Evolutionary conservation across 2,113 vertebrate genomes (phyloP).

Genomic region (Pygoscelis adeliae): DNA sequence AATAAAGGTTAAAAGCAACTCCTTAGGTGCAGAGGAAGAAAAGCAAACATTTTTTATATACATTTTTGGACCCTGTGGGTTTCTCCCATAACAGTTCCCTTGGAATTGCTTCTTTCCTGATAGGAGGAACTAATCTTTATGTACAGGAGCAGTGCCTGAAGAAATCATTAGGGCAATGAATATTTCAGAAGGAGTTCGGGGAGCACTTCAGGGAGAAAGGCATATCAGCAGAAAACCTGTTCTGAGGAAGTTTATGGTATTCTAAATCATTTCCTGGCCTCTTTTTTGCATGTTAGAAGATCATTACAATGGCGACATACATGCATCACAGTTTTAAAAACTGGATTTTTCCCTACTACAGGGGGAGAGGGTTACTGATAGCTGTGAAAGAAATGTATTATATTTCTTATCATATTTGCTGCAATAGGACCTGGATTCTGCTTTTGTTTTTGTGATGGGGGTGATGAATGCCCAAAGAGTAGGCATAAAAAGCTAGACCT

Average conservation of each 20-base stretch:
- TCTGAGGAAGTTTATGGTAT: slow-evolving; percentile 58
- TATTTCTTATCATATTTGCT: not conserved
- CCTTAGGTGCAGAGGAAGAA: not conserved
- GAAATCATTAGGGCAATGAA: slow-evolving; percentile 70
- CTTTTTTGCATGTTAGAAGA: slow-evolving; percentile 23
- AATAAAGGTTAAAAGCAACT: not conserved
- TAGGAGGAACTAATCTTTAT: slow-evolving; percentile 63
- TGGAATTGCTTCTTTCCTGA: slow-evolving; percentile 28
- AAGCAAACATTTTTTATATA: not conserved
- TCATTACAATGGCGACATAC: slow-evolving; percentile 25
- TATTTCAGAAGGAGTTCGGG: slow-evolving; percentile 62
- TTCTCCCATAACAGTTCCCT: slow-evolving; percentile 4
- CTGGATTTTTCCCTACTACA: not conserved
- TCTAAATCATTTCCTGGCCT: slow-evolving; percentile 61
- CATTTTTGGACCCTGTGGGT: not conserved
- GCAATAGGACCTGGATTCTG: not conserved
- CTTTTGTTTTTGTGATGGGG: not conserved
- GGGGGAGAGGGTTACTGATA: not conserved
- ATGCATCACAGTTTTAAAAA: slow-evolving; percentile 24
- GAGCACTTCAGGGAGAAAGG: slow-evolving; percentile 48
- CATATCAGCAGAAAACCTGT: slow-evolving; percentile 61
- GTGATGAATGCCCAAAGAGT: not conserved
- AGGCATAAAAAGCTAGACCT: not conserved
- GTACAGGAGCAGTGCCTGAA: slow-evolving; percentile 56
- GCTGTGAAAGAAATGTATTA: not conserved